Base-by-base conservation (phyloP, 2,888 invertebrate genomes). In the Drosophila formosana region DNA sequence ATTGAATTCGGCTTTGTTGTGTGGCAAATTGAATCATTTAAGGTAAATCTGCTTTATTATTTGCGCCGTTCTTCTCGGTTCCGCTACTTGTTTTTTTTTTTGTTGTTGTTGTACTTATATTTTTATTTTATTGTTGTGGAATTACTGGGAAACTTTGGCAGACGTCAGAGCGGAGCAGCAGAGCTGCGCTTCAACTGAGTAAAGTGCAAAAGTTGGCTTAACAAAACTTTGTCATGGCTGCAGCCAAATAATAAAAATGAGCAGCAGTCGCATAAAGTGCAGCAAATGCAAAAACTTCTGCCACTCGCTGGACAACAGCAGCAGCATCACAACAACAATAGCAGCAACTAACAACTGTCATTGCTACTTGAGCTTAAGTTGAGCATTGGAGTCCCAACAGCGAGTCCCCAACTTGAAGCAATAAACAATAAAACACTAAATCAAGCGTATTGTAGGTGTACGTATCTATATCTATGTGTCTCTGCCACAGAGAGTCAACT, bases 221-320 rank as follows among this genome's bases (percentile, higher is more conserved):
- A 63, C 69, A 67, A 77, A 80, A 80, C 69, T 80, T 80, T 80
- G 69, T 77, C 75, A 68, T 75, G 60, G 73, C 68, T 68, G 63
- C 50, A 50, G 56, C 28, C 52, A 73, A 78, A 75, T 66, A 75
- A 75, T 75, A 78, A 78, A 78, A 73, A 78, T 73, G 68, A 75
- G 78, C 78, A 75, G 75, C 74, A 72, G 68, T 77, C 60, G 68
- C 71, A 71, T 66, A 69, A 73, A 79, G 66, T 74, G 78, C 78
- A 79, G 64, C 57, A 80, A 85, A 82, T 82, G 77, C 77, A 79
- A 72, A 79, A 79, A 77, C 80, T 82, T 82, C 49, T 58, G 49
- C 65, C 63, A 65, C 66, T 66, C 57, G 56, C 57, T 61, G 75
- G 72, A 74, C 78, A 74, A 51, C 58, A 47, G 9, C 52, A 47